Base-by-base conservation (phyloP, 2,797 vertebrate genomes). In the Tenualosa thibaudeaui region DNA sequence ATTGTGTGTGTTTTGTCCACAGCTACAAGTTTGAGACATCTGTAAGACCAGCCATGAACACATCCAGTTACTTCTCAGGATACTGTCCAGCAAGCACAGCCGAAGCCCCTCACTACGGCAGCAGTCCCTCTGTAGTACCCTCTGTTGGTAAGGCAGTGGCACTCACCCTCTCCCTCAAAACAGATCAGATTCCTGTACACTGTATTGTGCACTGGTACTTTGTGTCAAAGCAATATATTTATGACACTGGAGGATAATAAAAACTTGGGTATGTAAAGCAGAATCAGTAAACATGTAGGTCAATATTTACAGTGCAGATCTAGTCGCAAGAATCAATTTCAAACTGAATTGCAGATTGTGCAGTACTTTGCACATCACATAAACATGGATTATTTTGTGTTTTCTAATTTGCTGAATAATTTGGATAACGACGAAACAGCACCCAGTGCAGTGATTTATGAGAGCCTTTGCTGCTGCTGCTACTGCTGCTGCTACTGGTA, bases 1-100 rank as follows among this genome's bases (percentile, higher is more conserved):
- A 92, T 81, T 81, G 84, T 87, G 19, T 58, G 56, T 93, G 12
- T 86, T 92, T 93, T 91, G 81, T 87, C 62, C 89, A 81, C 91
- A 99, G 98, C 88, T 98, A 98, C 89, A 91, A 90, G 82, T 98
- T 95, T 86, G 96, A 97, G 90, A 95, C 95, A 26, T 95, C 95
- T 0, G 94, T 96, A 82, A 89, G 93, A 89, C 93, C 95, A 89
- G 92, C 91, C 7, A 89, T 87, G 87, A 99, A 98, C 90, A 95
- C 97, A 0, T 97, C 96, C 81, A 86, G 88, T 22, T 95, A 89
- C 90, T 89, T 93, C 78, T 95, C 96, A 86, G 96, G 62, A 31
- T 68, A 97, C 0, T 99, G 98, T 94, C 87, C 92, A n/a, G 43
- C 88, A 82, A 91, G 85, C 62, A 91, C 93, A 46, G 60, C 89